A percentile compares a stretch with the other conserved stretches of the same genome.
phyloP scores from a whole-genome alignment of 2,797 vertebrate genomes.

The Onychomys arenicola region DNA sequence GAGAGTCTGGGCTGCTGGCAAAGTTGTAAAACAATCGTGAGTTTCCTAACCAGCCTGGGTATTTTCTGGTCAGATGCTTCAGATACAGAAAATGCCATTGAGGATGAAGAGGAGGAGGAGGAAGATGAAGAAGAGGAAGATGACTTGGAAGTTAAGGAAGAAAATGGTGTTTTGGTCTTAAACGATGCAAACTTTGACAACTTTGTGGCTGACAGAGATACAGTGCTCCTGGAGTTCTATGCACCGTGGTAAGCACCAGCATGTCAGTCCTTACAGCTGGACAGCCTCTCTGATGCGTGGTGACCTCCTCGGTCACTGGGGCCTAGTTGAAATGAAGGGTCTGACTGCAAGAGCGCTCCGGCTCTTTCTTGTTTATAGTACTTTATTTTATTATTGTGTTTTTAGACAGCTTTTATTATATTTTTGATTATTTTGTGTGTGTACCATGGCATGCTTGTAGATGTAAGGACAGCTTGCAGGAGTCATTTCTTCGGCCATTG shows the following conservation, averaged over 20 bases:
- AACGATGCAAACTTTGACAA: slow-evolving; percentile 94
- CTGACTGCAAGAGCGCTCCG: not conserved
- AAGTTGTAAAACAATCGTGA: not conserved
- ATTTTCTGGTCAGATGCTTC: slow-evolving; percentile 77
- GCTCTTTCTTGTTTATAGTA: not conserved
- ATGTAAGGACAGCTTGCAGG: not conserved
- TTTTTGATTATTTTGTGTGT: not conserved
- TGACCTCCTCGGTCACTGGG: not conserved
- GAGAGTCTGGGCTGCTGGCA: not conserved
- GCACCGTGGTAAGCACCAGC: slow-evolving; percentile 93
- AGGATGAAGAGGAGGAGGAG: slow-evolving; percentile 84
- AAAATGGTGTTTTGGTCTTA: slow-evolving; percentile 95
- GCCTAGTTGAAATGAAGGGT: not conserved
- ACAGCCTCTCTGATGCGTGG: not conserved
- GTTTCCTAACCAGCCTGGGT: not conserved
- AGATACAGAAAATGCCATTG: slow-evolving; percentile 80
- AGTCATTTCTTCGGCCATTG: not conserved
- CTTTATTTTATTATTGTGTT: not conserved
- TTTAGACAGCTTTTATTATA: not conserved
- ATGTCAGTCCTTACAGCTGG: fast-evolving
- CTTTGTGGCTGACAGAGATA: slow-evolving; percentile 96
- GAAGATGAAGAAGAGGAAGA: slow-evolving; percentile 89
- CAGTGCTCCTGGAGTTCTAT: slow-evolving; percentile 96
- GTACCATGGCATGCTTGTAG: not conserved
- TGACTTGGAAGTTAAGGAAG: slow-evolving; percentile 94